Base-by-base conservation (phyloP, 2,113 vertebrate genomes). In the Pterophyllum scalare region DNA sequence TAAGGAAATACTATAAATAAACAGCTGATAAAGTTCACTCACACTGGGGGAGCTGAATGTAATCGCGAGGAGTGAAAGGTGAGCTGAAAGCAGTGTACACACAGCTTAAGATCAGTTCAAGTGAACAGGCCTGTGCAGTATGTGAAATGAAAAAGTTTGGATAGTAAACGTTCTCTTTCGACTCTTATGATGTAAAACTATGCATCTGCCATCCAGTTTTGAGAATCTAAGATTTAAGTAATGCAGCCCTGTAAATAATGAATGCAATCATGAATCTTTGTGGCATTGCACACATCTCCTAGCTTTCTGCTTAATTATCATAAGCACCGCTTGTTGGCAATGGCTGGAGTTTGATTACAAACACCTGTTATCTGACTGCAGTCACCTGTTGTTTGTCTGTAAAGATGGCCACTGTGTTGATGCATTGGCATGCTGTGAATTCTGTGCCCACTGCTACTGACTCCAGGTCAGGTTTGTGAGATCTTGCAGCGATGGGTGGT, bases 331-430 rank as follows among this genome's bases (percentile, higher is more conserved):
- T 78, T 28, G 59, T 52, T 80, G 79, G 61, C 35, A 59, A 58
- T 52, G 79, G 14, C 76, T 26, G 77, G 82, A 75, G 83, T 87
- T 89, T 85, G 80, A 92, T 92, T 87, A 81, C 85, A 75, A 82
- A 90, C 85, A 77, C 82, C 82, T 83, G 85, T 86, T 65, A 86
- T 82, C 81, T 72, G 77, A 88, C 76, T 54, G 81, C 82, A 59
- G 64, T 94, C 90, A 90, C 90, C 91, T 92, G 91, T 87, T 88
- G 84, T 89, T 85, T 83, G 81, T 46, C 31, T 2, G 72, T 75
- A 81, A 79, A 87, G 78, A 85, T 65, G 78, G 83, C 70, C 62
- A 19, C 82, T 13, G 85, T 83, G 90, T 91, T 91, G 90, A 91
- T 88, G 91, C 82, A 67, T 33, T 4, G 83, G 87, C 75, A 89